phyloP scores from a whole-genome alignment of 2,797 vertebrate species.

The Gymnoscopelus braueri region DNA sequence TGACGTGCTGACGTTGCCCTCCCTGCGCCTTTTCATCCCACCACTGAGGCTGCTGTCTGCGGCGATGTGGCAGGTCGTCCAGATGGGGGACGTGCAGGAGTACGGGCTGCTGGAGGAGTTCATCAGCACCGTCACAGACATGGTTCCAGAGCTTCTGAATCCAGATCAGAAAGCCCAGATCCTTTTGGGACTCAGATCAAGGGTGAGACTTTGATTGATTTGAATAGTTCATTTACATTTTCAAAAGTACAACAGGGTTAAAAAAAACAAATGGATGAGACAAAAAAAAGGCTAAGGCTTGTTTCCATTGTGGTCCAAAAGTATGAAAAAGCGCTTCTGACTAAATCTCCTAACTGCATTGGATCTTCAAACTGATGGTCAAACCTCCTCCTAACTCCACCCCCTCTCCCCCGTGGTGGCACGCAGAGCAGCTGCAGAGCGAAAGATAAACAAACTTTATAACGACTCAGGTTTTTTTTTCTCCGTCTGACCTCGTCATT shows the following conservation, averaged over 20 bases:
- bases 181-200: conserved; percentile 79
- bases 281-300: background rate
- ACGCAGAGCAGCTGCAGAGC: no score
- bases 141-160: conserved; percentile 77
- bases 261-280: no score
- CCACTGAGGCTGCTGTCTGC: conserved; percentile 79
- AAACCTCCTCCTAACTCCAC: no score
- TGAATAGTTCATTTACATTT: no score
- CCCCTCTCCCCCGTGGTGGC: no score
- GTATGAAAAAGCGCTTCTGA: no score
- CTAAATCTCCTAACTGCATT: no score
- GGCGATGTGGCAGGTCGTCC: conserved; percentile 80
- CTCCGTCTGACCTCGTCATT: no score
- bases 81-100: conserved; percentile 68
- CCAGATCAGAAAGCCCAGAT: conserved; percentile 83
- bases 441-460: no score
- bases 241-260: background rate
- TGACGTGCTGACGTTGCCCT: conserved; percentile 62
- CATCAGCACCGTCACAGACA: conserved; percentile 71
- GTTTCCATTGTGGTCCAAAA: no score
- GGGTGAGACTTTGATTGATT: conserved; percentile 46
- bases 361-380: no score
- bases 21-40: conserved; percentile 75
- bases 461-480: no score
- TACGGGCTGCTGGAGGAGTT: conserved; percentile 83